Evolutionary conservation across 1,140 invertebrate species (phyloP).

Genomic region (Macrotrachela quadricornifera): DNA sequence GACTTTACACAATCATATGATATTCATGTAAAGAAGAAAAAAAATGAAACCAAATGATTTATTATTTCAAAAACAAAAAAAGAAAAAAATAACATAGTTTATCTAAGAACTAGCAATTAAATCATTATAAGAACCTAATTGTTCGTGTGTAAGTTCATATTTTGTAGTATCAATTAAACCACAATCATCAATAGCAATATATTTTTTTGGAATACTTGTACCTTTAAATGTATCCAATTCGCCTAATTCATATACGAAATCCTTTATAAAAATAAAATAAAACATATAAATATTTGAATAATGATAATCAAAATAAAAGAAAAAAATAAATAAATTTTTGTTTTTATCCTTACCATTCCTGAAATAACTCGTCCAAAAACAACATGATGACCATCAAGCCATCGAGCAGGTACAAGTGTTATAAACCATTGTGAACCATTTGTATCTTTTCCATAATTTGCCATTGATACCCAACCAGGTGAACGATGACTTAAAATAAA

Average conservation of each 20-base stretch:
- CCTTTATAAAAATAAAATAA: too few species aligned
- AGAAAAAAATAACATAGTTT: too few species aligned
- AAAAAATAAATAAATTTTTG: too few species aligned
- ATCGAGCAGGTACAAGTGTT: slow-evolving; percentile 44
- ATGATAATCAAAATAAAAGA: too few species aligned
- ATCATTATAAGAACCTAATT: slow-evolving; percentile 7
- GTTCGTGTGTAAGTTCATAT: slow-evolving; percentile 14
- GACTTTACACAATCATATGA: too few species aligned
- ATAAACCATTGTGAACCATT: slow-evolving; percentile 31
- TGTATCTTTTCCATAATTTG: slow-evolving; percentile 21
- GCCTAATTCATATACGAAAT: not conserved
- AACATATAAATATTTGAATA: too few species aligned
- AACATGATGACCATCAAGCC: slow-evolving; percentile 79
- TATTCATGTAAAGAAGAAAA: too few species aligned
- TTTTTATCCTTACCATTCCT: too few species aligned
- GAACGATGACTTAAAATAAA: slow-evolving; percentile 18
- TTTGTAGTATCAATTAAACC: slow-evolving; percentile 11
- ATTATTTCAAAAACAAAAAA: too few species aligned
- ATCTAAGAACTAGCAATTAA: too few species aligned
- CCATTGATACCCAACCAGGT: slow-evolving; percentile 21
- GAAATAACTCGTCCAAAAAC: slow-evolving; percentile 77
- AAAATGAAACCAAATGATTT: too few species aligned
- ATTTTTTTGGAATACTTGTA: not conserved
- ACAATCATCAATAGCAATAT: not conserved
- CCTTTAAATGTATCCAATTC: slow-evolving; percentile 7